Evolutionary conservation across 2,113 vertebrate species (phyloP), one percentile per base, ranked within the genome.

Genomic region (Shinisaurus crocodilurus): DNA sequence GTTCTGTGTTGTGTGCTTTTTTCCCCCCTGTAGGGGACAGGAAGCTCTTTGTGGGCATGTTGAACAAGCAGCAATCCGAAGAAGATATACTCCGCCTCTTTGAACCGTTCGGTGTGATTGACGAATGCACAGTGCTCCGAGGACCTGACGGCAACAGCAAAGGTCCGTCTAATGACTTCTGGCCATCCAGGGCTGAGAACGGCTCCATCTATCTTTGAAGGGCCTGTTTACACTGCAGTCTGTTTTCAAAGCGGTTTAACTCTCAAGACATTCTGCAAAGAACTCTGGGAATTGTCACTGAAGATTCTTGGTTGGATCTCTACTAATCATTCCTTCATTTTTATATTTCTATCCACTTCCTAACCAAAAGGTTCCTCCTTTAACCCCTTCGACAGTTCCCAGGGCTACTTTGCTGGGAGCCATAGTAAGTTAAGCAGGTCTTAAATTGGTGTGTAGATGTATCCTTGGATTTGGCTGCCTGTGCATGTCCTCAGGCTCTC

Each of bases 61-160:
- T 99, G 96, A 99, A 99, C 97, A 99, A 99, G 97, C 99, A 99
- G 96, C 99, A 99, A 96, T 99, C 99, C 1, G 99, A 99, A 96
- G 99, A 99, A 92, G 99, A 99, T 3, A 99, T 99, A 89, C 98
- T 99, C 95, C 98, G 98, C 95, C 98, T 99, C 95, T 99, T 99
- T 87, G 98, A 99, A 97, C 98, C 99, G 8, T 99, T 99, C 37
- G 99, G 99, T 94, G 98, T 98, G 94, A 99, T 99, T 67, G 99
- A 99, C 89, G 99, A 99, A 95, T 99, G 99, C 97, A 99, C 99
- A 0, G 99, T 99, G 96, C 97, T 99, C 93, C 98, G 99, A 92
- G 99, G 99, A 87, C 99, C 99, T 0, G 99, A 99, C 15, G 99
- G 99, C 88, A 99, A 99, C 98, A 99, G 99, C 98, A 99, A 99